Base-by-base conservation (phyloP, 1,140 invertebrate genomes). In the Calosoma granatense region DNA sequence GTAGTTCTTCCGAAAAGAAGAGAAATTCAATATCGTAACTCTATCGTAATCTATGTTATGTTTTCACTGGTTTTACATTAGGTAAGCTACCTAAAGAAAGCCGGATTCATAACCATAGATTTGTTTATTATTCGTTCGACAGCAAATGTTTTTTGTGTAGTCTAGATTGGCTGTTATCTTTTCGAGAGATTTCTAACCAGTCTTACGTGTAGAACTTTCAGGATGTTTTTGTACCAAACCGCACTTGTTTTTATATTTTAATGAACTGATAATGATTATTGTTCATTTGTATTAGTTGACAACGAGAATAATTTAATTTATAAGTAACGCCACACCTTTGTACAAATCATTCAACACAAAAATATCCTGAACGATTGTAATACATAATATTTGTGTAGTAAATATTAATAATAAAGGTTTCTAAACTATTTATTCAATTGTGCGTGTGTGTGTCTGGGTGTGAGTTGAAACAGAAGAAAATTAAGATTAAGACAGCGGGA, bases 171-270 rank as follows among this genome's bases (percentile, higher is more conserved):
- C 17, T 12, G 9, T 47, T 47, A 47, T 47, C 41, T 47, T 47
- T 6, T 47, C 26, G 26, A 12, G 41, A 47, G 41, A 47, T 47
- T 47, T 47, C 41, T 47, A 47, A 47, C 41, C 41, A 47, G 41
- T 47, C 41, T 47, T 47, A 47, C 17, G 9, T 9, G 26, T 47
- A 6, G 17, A 9, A 47, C 14, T 47, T 47, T 47, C 15, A 47
- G 6, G 41, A 47, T 47, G 15, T 47, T 47, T 47, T 47, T 47
- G 41, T 47, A n/a, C n/a, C n/a, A n/a, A n/a, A n/a, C n/a, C n/a
- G n/a, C n/a, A n/a, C n/a, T 30, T 4, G 4, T 30, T 6, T 14
- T 30, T 6, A 30, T 30, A 30, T 6, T 6, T 30, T 30, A 6
- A 30, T 30, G 4, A 4, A 30, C 26, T 30, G 26, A 30, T 30